Conservation (phyloP, 2,888 invertebrate genomes). For the Xylocampa areola region DNA sequence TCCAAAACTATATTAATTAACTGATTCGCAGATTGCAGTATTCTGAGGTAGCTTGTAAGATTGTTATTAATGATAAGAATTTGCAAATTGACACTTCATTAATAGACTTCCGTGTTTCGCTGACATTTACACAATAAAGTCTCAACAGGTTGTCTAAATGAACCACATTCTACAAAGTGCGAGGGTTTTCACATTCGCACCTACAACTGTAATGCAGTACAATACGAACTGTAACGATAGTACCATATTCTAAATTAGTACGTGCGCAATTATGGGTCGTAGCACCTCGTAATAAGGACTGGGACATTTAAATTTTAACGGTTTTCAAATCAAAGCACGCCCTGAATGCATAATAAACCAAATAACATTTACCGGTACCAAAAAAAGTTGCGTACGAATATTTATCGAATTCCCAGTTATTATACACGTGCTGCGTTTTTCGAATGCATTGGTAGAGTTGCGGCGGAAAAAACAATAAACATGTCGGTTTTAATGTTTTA, state of each 20-base stretch:
- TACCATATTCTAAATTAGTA: slow-evolving; percentile 37
- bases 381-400: slow-evolving; percentile 32
- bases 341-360: slow-evolving; percentile 57
- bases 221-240: slow-evolving; percentile 22
- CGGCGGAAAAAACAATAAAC: slow-evolving; percentile 65
- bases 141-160: slow-evolving; percentile 30
- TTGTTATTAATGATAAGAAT: too few relatives aligned
- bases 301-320: slow-evolving; percentile 53
- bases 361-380: slow-evolving; percentile 34
- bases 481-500: slow-evolving; percentile 57
- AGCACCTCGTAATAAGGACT: slow-evolving; percentile 43
- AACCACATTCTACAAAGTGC: slow-evolving; percentile 38
- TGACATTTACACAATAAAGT: slow-evolving; percentile 29
- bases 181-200: slow-evolving; percentile 47
- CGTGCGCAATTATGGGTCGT: slow-evolving; percentile 37
- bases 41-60: too few relatives aligned
- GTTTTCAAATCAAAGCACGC: slow-evolving; percentile 53
- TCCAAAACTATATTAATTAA: too few relatives aligned
- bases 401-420: slow-evolving; percentile 22
- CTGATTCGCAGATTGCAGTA: too few relatives aligned
- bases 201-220: slow-evolving; percentile 30
- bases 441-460: slow-evolving; percentile 39
- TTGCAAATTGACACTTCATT: slow-evolving; percentile 16
- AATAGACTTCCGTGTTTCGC: slow-evolving; percentile 27
- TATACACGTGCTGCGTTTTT: slow-evolving; percentile 17